phyloP scores from a whole-genome alignment of 2,888 invertebrate genomes.

The Nebria brevicollis region DNA sequence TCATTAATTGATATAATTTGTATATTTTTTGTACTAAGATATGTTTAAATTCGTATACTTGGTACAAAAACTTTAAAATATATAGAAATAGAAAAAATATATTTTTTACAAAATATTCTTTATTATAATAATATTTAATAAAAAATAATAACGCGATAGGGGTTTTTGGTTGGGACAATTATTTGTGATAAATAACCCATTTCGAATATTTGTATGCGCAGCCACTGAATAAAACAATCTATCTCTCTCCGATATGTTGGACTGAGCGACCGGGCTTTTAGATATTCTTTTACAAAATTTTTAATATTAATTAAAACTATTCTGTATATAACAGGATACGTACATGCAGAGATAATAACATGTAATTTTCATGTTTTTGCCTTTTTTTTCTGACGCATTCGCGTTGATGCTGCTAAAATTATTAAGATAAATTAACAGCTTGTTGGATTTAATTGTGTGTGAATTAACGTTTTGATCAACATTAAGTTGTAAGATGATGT shows the following conservation, averaged over 20 bases:
- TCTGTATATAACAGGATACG: background rate
- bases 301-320: background rate
- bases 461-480: background rate
- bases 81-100: too few species aligned
- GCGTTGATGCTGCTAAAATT: background rate
- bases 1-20: too few species aligned
- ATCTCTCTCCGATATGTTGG: background rate
- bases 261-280: background rate
- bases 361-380: background rate
- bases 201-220: background rate
- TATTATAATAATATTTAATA: too few species aligned
- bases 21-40: too few species aligned
- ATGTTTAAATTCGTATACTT: too few species aligned
- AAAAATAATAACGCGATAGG: too few species aligned
- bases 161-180: too few species aligned
- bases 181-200: too few species aligned
- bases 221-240: background rate
- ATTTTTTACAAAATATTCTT: too few species aligned
- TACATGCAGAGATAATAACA: background rate
- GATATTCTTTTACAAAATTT: background rate
- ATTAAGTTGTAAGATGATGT: background rate
- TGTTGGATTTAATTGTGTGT: slow-evolving; percentile 1
- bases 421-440: slow-evolving; percentile 1
- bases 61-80: too few species aligned
- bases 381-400: background rate